phyloP scores from a whole-genome alignment of 2,888 invertebrate genomes.

The Pachymerium ferrugineum region DNA sequence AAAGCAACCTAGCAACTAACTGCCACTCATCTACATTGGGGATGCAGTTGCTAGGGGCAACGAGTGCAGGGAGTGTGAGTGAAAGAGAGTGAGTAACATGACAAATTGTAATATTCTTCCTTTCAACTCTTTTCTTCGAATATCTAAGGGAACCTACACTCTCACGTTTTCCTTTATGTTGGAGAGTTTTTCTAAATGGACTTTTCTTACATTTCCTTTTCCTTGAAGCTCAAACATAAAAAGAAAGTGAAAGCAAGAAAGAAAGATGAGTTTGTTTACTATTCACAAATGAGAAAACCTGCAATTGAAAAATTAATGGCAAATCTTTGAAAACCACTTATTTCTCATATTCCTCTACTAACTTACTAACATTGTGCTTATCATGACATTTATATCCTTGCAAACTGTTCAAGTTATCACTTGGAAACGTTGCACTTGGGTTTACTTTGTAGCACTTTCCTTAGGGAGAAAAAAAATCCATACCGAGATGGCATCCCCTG shows the following conservation, averaged over 20 bases:
- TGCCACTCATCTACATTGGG: neutral
- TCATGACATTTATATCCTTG: too few species aligned
- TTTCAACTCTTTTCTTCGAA: neutral
- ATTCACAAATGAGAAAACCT: too few species aligned
- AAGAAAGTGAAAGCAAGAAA: neutral
- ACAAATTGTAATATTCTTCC: conserved; percentile 4
- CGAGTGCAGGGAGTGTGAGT: too few species aligned
- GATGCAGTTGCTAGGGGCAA: neutral
- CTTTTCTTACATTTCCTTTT: neutral
- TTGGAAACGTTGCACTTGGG: too few species aligned
- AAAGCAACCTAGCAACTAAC: neutral
- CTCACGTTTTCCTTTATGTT: neutral
- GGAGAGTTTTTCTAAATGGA: neutral
- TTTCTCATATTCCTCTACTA: too few species aligned
- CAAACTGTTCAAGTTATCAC: too few species aligned
- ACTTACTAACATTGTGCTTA: too few species aligned
- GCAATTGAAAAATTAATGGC: too few species aligned
- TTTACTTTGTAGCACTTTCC: too few species aligned
- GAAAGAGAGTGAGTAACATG: neutral
- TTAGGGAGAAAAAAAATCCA: too few species aligned
- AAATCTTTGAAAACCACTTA: too few species aligned
- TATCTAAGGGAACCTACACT: neutral
- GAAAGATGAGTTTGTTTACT: neutral
- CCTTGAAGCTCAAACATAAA: neutral
- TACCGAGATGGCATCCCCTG: too few species aligned